Conservation (phyloP, 92 coral and sea anemone species). For the Hydrozoanthus gracilis region DNA sequence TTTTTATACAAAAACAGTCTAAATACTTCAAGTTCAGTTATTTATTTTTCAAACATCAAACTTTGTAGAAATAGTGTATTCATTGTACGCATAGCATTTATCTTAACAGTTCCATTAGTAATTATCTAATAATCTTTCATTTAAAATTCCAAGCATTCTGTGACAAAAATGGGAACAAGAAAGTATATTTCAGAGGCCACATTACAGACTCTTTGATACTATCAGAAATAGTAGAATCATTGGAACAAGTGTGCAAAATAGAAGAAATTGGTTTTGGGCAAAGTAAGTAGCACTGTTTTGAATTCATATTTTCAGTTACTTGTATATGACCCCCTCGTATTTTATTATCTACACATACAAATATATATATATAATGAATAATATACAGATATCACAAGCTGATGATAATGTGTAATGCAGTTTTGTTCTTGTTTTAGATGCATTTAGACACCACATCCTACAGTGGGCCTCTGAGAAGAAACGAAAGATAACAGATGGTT, state of each 20-base stretch:
- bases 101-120: too few species aligned
- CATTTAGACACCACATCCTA: constrained; percentile 55
- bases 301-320: neutral
- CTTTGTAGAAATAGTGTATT: too few species aligned
- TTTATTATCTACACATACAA: too few species aligned
- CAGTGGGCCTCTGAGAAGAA: constrained; percentile 64
- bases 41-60: too few species aligned
- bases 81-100: too few species aligned
- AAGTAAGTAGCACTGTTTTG: constrained; percentile 34
- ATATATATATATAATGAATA: too few species aligned
- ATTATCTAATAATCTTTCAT: too few species aligned
- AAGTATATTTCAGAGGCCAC: constrained; percentile 54
- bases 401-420: too few species aligned
- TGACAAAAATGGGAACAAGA: constrained; percentile 42
- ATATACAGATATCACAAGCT: too few species aligned
- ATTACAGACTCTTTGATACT: constrained; percentile 48
- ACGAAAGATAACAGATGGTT: constrained; percentile 53
- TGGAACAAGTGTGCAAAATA: constrained; percentile 47
- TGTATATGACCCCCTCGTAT: too few species aligned
- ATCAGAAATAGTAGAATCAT: constrained; percentile 50
- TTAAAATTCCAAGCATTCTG: neutral
- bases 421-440: constrained; percentile 41
- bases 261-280: constrained; percentile 67
- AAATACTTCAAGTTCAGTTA: too few species aligned
- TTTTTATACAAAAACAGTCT: too few species aligned